These are phyloP conservation scores for Meles meles DNA, from an alignment of 2,113 vertebrate genomes.

Conservation along the genomic window DNA sequence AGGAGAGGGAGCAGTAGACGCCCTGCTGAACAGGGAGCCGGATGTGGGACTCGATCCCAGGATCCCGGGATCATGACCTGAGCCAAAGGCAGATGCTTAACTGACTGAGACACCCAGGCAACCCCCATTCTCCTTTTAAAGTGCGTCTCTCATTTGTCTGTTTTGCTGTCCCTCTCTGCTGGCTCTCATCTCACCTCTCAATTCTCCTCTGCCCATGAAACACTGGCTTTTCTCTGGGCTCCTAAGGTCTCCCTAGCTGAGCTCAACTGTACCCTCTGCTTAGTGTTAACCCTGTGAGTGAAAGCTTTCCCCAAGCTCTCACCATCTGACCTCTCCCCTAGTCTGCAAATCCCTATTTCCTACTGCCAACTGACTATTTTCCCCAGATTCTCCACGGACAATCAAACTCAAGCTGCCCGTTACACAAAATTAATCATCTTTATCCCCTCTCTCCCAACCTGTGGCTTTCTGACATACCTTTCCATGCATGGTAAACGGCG, in stretches of 20 bases:
- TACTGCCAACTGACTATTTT: not conserved
- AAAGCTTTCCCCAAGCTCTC: not conserved
- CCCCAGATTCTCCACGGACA: not conserved
- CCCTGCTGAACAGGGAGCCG: no score
- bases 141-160: not conserved
- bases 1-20: no score
- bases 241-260: not conserved
- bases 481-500: not conserved
- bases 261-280: not conserved
- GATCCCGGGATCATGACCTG: no score
- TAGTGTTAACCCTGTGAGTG: not conserved
- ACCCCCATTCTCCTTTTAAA: not conserved
- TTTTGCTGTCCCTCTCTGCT: not conserved
- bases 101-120: no score
- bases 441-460: not conserved
- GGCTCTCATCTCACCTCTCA: not conserved
- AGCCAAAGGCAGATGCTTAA: no score
- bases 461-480: not conserved
- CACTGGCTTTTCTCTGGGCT: not conserved
- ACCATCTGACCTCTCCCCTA: not conserved
- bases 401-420: not conserved
- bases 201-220: not conserved
- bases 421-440: not conserved
- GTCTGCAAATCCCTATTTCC: not conserved
- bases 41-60: no score